Base-by-base conservation (phyloP, 2,888 invertebrate genomes). In the Lamproptera curius region DNA sequence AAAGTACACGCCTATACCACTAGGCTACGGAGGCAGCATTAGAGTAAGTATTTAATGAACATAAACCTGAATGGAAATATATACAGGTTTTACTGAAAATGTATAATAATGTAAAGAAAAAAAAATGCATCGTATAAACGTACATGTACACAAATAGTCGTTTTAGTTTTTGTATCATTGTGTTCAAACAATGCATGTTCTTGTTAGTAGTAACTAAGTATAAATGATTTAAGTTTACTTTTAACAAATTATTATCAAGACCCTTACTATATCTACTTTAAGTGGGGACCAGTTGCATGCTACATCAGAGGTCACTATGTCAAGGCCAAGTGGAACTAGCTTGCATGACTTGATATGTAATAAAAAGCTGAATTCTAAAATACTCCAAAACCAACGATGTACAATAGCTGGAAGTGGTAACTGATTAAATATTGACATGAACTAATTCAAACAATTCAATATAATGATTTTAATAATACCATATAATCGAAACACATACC, bases 291-390 rank as follows among this genome's bases (percentile, higher is more conserved):
- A 43, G 40, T 39, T 43, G 43, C 49, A 39, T 26, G 43, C 39
- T 28, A 28, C 15, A 33, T 15, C 8, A 31, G 31, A 17, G 49
- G 54, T 42, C 36, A 55, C 38, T 52, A 46, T 56, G 60, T 52
- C 60, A 59, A 59, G 60, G 60, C 20, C 43, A 44, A 46, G 36
- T 40, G 36, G 35, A 40, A 39, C 36, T 36, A 28, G 39, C 51
- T 36, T 36, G 46, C 46, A 46, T 46, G 46, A 51, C 43, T 42
- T 42, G 28, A 39, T 26, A 43, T 46, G 40, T 44, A 52, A 47
- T 52, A 53, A 56, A 58, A 57, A 54, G 31, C 50, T 50, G 50
- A 50, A 57, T 49, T 57, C 42, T 50, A 45, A 28, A 46, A 41
- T 46, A 47, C 34, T 53, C 31, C 46, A 50, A 40, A 42, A 35